Evolutionary conservation across 2,797 vertebrate genomes (phyloP).

Genomic region (Sphenodon punctatus): DNA sequence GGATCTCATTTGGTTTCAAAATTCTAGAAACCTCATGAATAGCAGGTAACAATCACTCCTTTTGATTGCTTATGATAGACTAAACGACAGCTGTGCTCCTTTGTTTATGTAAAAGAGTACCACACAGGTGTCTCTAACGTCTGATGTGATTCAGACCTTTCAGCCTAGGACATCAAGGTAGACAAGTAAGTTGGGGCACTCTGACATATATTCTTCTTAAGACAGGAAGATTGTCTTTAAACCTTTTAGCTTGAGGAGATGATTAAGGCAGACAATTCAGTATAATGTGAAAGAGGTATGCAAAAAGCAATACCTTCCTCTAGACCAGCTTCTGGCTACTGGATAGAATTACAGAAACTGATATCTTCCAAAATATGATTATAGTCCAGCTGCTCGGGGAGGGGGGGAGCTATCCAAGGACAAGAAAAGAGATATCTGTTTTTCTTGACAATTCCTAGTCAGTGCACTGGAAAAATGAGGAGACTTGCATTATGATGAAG

Average conservation of each 20-base stretch:
- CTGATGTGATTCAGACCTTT: slow-evolving; percentile 51
- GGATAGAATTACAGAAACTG: slow-evolving; percentile 45
- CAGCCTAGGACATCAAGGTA: slow-evolving; percentile 37
- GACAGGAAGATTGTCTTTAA: slow-evolving; percentile 50
- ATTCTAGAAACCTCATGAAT: neutral
- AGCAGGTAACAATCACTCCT: too few relatives aligned
- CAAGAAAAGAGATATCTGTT: slow-evolving; percentile 29
- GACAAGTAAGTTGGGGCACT: slow-evolving; percentile 40
- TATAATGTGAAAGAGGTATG: slow-evolving; percentile 21
- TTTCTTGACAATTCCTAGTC: slow-evolving; percentile 4
- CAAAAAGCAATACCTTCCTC: neutral
- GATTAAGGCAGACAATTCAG: slow-evolving; percentile 44
- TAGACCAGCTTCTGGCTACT: slow-evolving; percentile 45
- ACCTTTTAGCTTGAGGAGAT: slow-evolving; percentile 56
- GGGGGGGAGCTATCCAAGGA: neutral
- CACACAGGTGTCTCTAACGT: slow-evolving; percentile 22
- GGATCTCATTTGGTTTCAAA: slow-evolving; percentile 24
- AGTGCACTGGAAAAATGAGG: slow-evolving; percentile 35
- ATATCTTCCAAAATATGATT: slow-evolving; percentile 35
- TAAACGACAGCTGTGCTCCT: slow-evolving; percentile 3
- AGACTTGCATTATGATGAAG: slow-evolving; percentile 29
- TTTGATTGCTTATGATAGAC: slow-evolving; percentile 18
- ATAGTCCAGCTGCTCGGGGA: slow-evolving; percentile 1
- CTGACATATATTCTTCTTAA: slow-evolving; percentile 40
- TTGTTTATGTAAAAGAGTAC: slow-evolving; percentile 54